Evolutionary conservation across 2,888 invertebrate genomes (phyloP), one percentile per base, ranked within the genome.

Genomic region (Phalangium opilio): DNA sequence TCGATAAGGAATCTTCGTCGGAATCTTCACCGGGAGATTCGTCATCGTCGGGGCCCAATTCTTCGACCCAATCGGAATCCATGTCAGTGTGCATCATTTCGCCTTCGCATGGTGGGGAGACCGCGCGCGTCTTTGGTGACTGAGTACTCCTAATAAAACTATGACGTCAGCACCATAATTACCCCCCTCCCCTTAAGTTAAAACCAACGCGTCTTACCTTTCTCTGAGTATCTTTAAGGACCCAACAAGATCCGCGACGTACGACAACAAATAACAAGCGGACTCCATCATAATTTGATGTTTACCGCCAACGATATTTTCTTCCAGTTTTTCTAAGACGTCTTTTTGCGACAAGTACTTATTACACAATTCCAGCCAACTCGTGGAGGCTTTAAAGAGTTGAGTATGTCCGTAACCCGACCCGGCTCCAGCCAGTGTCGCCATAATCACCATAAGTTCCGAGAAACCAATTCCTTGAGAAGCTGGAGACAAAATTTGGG

Each of bases 1-100:
- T 83, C 63, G 83, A 83, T 4, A 89, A 72, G 2, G 83, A 83
- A 64, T 89, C 87, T 64, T 89, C 87, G 64, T 89, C 87, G 73
- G 86, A 86, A 66, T 93, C 91, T 60, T 91, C 87, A 15, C 80
- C 79, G 20, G 83, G 87, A 44, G 90, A 89, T 56, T 93, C 91
- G 34, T 91, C 91, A 48, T 90, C 91, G 44, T 86, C 89, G 59
- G 81, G 72, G 1, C 69, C 79, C 43, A 82, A 72, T 57, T 91
- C 91, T 51, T 91, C 91, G 11, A 81, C 78, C 72, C 86, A 81
- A 58, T 87, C 86, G 18, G 81, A 76, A 55, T 89, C 87, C 47
- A 81, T 56, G 55, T 63, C 59, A 18, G 57, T 45, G 43, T 58
- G 53, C 19, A 55, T 53, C 32, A 58, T 50, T 43, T 62, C 62